Percentiles rank a stretch among this genome's conserved stretches.
Evolutionary conservation across 2,888 invertebrate genomes (phyloP).

Genomic region (Lutraria lutraria): DNA sequence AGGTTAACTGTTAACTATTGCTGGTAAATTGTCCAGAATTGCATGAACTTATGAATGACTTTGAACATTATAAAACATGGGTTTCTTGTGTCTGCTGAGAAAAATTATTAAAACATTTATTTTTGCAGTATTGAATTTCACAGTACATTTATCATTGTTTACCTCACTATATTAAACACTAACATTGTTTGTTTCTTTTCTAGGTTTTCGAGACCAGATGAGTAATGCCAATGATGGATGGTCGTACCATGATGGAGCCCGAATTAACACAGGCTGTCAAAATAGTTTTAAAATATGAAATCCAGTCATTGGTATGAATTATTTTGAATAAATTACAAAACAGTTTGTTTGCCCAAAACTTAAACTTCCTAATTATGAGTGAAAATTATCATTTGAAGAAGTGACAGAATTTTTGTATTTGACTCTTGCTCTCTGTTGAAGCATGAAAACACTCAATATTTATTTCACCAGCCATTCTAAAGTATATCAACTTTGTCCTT

Average conservation of each 20-base stretch:
- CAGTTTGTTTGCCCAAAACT: not conserved
- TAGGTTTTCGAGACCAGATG: slow-evolving; percentile 24
- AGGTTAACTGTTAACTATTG: too few relatives aligned
- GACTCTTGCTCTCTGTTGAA: not conserved
- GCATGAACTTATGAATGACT: too few relatives aligned
- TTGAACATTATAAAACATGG: too few relatives aligned
- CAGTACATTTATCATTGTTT: too few relatives aligned
- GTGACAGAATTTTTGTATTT: too few relatives aligned
- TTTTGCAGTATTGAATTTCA: too few relatives aligned
- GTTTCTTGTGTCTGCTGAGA: too few relatives aligned
- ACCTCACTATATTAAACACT: too few relatives aligned
- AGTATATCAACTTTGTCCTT: too few relatives aligned
- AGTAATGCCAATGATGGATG: slow-evolving; percentile 13
- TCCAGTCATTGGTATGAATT: slow-evolving; percentile 61
- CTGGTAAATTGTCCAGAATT: too few relatives aligned
- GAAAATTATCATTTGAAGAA: not conserved
- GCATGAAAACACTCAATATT: not conserved
- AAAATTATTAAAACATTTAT: too few relatives aligned
- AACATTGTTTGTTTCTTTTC: not conserved
- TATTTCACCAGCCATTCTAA: not conserved
- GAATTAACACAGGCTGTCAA: slow-evolving; percentile 61
- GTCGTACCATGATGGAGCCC: slow-evolving; percentile 47
- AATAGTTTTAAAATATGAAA: slow-evolving; percentile 68
- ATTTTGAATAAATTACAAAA: not conserved
- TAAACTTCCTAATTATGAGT: not conserved